Base-by-base conservation (phyloP, 2,113 vertebrate species). In the Corythornis vintsioides region DNA sequence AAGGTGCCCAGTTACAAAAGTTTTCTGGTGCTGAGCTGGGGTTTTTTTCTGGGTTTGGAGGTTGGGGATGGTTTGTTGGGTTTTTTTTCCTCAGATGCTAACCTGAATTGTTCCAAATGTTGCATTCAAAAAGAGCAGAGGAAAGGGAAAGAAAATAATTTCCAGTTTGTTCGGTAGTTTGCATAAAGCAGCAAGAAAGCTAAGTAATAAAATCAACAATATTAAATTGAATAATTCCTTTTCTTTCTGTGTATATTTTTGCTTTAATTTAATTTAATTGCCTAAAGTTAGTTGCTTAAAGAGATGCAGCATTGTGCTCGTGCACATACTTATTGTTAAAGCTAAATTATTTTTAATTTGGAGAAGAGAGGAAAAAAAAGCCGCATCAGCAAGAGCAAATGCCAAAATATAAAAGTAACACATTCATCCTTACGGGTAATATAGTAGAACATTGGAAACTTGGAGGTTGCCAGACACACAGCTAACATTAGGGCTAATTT, bases 401-500 rank as follows among this genome's bases (percentile, higher is more conserved):
- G 98, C 98, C 98, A 98, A 98, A 98, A 98, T 98, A 98, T 98
- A 98, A 98, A 98, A 99, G 98, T 98, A 98, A 98, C 98, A 98
- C 98, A 99, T 99, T 98, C 98, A 99, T 99, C 98, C 98, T 98
- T 98, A 98, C 97, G 98, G 98, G 98, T 98, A 98, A 98, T 98
- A 98, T 98, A 98, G 98, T 96, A 97, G 97, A 98, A 98, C 98
- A 98, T 98, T 98, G 98, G 95, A 98, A 98, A 98, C 97, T 98
- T 98, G 97, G 98, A 98, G 98, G 98, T 98, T 98, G 98, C 98
- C 98, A 98, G 98, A 97, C 97, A 97, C 98, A 98, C 97, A 98
- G 98, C 98, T 98, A 98, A 99, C 98, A 99, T 99, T 99, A 99
- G 98, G 98, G 98, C 98, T 99, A 99, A 99, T 99, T 99, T 99